phyloP scores from a whole-genome alignment of 1,140 invertebrate species.

The Campoletis sonorensis region DNA sequence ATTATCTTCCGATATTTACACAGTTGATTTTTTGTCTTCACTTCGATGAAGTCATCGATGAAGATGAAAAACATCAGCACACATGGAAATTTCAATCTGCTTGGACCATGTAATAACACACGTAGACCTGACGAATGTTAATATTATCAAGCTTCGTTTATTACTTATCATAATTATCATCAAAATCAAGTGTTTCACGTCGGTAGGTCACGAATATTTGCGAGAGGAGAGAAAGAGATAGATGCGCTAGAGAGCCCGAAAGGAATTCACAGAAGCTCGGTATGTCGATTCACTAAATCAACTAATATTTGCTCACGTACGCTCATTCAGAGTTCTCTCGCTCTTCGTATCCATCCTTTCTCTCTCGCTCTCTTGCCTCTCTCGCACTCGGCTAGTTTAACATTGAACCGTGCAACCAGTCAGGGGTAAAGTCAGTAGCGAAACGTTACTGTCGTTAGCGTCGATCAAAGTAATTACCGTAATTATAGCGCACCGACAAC shows the following conservation, averaged over 20 bases:
- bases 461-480: conserved; percentile 56
- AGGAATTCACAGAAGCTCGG: background rate
- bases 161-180: too few relatives aligned
- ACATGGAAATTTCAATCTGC: too few relatives aligned
- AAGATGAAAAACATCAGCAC: too few relatives aligned
- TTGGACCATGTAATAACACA: too few relatives aligned
- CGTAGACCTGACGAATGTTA: too few relatives aligned
- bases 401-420: background rate
- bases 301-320: conserved; percentile 51
- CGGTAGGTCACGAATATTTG: conserved; percentile 31
- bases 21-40: too few relatives aligned
- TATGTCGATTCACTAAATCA: conserved; percentile 44
- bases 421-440: conserved; percentile 27
- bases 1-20: too few relatives aligned
- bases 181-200: too few relatives aligned
- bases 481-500: conserved; percentile 41
- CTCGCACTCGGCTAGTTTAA: too few relatives aligned
- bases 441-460: conserved; percentile 52
- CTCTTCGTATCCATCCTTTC: background rate
- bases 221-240: background rate
- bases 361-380: too few relatives aligned
- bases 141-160: too few relatives aligned
- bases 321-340: background rate
- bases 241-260: background rate
- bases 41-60: too few relatives aligned